Evolutionary conservation across 2,113 vertebrate species (phyloP).

Genomic region (Tiliqua scincoides): DNA sequence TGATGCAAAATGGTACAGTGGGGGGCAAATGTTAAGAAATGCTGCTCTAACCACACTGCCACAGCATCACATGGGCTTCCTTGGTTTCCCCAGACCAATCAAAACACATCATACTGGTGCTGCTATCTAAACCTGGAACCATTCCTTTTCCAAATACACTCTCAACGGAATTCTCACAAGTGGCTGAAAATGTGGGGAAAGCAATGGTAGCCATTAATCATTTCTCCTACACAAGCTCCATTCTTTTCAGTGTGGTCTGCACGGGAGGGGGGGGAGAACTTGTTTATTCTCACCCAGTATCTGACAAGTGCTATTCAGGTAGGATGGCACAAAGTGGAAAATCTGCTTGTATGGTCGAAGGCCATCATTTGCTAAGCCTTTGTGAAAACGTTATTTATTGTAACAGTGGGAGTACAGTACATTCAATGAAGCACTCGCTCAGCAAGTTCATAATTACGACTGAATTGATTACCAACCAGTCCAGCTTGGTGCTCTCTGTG

Average conservation of each 20-base stretch:
- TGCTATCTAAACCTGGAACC: background rate
- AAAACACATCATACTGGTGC: background rate
- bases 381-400: conserved; percentile 60
- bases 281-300: background rate
- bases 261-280: too few species aligned
- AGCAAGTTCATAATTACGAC: conserved; percentile 35
- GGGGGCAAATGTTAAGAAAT: too few species aligned
- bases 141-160: background rate
- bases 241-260: background rate
- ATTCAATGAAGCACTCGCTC: conserved; percentile 46
- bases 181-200: conserved; percentile 43
- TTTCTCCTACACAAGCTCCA: background rate
- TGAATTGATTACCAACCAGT: conserved; percentile 26
- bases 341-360: conserved; percentile 41
- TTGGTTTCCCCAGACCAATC: too few species aligned
- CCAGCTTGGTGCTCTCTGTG: background rate
- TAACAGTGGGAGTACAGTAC: conserved; percentile 36
- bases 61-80: too few species aligned
- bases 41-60: too few species aligned
- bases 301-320: background rate
- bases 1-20: too few species aligned
- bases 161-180: conserved; percentile 27
- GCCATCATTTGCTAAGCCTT: conserved; percentile 44
- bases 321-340: conserved; percentile 13
- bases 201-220: conserved; percentile 8